Conservation (phyloP, 2,888 invertebrate genomes). For the Chelonus formosanus region DNA sequence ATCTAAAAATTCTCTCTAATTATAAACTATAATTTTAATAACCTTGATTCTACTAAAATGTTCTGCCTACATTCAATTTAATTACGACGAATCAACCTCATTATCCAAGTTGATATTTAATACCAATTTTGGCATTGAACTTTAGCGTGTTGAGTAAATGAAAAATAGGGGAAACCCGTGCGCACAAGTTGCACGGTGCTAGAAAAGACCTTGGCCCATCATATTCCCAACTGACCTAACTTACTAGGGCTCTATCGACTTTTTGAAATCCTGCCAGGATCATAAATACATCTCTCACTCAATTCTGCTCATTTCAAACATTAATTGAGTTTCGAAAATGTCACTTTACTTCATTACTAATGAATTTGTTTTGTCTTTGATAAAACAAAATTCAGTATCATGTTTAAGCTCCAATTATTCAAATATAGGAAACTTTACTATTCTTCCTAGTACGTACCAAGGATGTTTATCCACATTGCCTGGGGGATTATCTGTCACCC, state of each 20-base stretch:
- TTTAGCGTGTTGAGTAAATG: constrained; percentile 15
- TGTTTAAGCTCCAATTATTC: too few relatives aligned
- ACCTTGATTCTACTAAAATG: too few relatives aligned
- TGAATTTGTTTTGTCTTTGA: too few relatives aligned
- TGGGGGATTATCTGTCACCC: background rate
- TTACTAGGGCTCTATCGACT: constrained; percentile 13
- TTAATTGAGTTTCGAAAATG: constrained; percentile 1
- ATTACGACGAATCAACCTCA: too few relatives aligned
- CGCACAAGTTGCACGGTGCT: constrained; percentile 2
- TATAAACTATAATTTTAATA: too few relatives aligned
- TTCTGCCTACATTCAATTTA: too few relatives aligned
- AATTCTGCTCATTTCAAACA: too few relatives aligned
- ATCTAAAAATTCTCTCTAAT: too few relatives aligned
- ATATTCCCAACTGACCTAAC: constrained; percentile 23
- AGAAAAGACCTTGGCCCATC: constrained; percentile 22
- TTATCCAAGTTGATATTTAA: background rate
- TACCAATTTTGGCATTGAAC: constrained; percentile 30
- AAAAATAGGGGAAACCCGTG: background rate
- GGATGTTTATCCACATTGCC: background rate
- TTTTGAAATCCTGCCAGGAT: constrained; percentile 20
- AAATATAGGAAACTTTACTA: too few relatives aligned
- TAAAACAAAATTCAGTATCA: too few relatives aligned
- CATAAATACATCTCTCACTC: background rate
- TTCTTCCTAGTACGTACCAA: too few relatives aligned
- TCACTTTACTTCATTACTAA: background rate